A percentile compares a stretch with the other conserved stretches of the same genome.
Evolutionary conservation across 2,888 invertebrate genomes (phyloP).

Genomic region (Eutolmus rufibarbis): DNA sequence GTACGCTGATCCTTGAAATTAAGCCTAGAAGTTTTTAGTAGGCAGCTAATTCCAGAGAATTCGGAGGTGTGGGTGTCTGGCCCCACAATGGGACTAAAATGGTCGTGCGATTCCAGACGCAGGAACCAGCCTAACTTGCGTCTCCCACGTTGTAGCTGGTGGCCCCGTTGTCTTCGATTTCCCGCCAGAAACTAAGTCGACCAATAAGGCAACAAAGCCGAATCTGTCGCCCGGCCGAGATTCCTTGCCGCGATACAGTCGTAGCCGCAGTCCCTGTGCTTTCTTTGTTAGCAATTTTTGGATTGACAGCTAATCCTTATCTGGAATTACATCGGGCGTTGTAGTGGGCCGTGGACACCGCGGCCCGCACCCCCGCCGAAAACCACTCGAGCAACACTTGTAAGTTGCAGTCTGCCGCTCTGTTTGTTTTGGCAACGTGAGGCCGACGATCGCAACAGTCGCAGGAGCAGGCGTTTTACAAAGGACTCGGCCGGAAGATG

Average conservation of each 20-base stretch:
- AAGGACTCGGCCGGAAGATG: neutral
- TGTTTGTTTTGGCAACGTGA: neutral
- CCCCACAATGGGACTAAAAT: neutral
- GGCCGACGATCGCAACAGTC: conserved; percentile 14
- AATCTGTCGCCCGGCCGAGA: conserved; percentile 12
- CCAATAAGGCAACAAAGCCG: conserved; percentile 26
- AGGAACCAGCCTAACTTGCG: neutral
- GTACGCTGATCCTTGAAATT: neutral
- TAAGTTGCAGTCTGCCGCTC: neutral
- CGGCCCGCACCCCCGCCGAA: neutral
- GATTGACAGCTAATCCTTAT: conserved; percentile 36
- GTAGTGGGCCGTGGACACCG: conserved; percentile 20
- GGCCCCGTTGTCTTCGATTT: neutral
- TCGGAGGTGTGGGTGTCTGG: neutral
- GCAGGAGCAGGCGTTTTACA: conserved; percentile 11
- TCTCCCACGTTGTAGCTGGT: neutral
- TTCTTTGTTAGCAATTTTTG: conserved; percentile 30
- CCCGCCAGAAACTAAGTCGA: neutral
- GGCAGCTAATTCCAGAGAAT: neutral
- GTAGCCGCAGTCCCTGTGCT: conserved; percentile 9
- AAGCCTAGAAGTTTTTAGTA: neutral
- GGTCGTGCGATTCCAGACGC: neutral
- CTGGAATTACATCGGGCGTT: conserved; percentile 19
- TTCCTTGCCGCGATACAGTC: conserved; percentile 6
- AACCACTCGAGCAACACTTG: neutral